Percentiles rank a stretch among this genome's conserved stretches.
These are phyloP conservation scores for Campylorhamphus procurvoides DNA, from an alignment of 2,113 vertebrate genomes.

Conservation along the genomic window DNA sequence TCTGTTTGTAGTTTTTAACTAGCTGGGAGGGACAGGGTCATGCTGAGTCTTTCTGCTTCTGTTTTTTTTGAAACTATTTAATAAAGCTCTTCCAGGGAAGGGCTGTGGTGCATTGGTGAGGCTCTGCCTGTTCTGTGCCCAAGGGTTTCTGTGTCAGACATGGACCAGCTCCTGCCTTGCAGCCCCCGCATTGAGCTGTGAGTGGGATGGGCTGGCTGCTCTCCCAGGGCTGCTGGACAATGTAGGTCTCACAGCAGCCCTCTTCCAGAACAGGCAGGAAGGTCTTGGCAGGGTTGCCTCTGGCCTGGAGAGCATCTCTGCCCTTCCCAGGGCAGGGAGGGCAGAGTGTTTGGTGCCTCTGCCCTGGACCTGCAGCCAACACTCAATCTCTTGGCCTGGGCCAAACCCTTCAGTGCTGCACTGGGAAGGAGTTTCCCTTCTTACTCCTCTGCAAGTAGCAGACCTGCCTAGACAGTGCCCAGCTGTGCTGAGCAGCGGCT, in stretches of 20 bases:
- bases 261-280: background rate
- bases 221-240: background rate
- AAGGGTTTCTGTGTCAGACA: background rate
- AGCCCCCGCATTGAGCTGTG: background rate
- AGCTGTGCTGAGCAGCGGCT: background rate
- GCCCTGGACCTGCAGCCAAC: rapidly evolving
- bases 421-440: background rate
- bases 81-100: conserved; percentile 70
- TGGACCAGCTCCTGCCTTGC: background rate
- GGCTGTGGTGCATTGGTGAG: rapidly evolving
- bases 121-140: background rate
- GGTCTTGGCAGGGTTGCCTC: background rate
- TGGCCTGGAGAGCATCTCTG: background rate
- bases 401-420: rapidly evolving
- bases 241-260: background rate
- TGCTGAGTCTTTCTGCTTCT: conserved; percentile 40
- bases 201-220: background rate
- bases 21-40: background rate
- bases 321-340: background rate
- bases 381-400: background rate
- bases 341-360: rapidly evolving
- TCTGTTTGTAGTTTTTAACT: conserved; percentile 2
- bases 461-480: background rate
- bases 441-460: background rate
- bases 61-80: conserved; percentile 69